phyloP scores from a whole-genome alignment of 2,797 vertebrate species.

The Neoniphon sammara region DNA sequence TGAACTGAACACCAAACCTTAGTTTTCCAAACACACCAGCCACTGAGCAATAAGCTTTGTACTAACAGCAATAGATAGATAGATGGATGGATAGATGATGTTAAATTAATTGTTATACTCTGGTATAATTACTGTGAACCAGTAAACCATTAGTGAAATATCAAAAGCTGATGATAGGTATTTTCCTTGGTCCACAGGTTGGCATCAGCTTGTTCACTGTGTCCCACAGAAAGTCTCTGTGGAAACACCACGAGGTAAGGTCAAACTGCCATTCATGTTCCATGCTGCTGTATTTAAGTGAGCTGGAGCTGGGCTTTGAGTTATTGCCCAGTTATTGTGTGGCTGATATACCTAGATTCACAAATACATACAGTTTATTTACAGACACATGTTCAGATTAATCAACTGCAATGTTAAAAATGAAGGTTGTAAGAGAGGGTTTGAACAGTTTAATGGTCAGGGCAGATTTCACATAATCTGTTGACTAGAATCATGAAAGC shows the following conservation, averaged over 20 bases:
- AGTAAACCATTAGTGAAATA: neutral
- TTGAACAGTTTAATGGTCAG: too few species aligned
- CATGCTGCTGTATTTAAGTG: neutral
- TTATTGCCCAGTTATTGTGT: neutral
- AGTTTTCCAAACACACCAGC: neutral
- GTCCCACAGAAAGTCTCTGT: conserved; percentile 97
- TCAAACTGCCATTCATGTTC: neutral
- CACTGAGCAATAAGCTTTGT: neutral
- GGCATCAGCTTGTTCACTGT: conserved; percentile 98
- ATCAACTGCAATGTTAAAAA: too few species aligned
- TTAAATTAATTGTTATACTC: too few species aligned
- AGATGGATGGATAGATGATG: too few species aligned
- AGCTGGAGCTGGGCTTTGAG: neutral
- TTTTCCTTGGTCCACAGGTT: conserved; percentile 82
- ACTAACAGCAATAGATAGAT: neutral
- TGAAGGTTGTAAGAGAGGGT: too few species aligned
- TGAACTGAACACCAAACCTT: neutral
- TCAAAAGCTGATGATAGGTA: neutral
- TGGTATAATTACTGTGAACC: neutral
- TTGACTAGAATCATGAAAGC: too few species aligned
- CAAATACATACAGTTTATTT: too few species aligned
- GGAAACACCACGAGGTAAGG: conserved; percentile 96
- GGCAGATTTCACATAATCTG: too few species aligned
- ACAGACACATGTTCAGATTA: too few species aligned
- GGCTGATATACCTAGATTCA: neutral